Evolutionary conservation across 2,888 invertebrate genomes (phyloP), one percentile per base, ranked within the genome.

Genomic region (Geotrupes spiniger): DNA sequence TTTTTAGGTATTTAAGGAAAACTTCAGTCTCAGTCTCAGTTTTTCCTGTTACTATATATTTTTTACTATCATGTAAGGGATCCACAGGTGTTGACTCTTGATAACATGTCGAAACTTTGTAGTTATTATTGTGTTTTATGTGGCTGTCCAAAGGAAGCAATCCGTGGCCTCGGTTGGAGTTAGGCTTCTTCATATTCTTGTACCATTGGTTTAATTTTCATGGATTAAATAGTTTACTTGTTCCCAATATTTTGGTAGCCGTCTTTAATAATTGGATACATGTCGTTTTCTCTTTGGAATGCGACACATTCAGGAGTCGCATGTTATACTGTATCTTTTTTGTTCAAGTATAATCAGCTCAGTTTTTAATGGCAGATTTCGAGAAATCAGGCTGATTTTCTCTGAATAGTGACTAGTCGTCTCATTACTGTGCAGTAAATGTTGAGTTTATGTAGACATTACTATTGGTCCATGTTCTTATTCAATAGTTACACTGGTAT

Each of bases 401-500:
- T 39, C 25, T 39, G 25, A 39, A 39, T 17, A 25, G 4, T 25
- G 9, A 17, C 25, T 26, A 39, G 26, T 39, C 39, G 39, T 39
- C 25, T 5, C 25, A 39, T 39, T 39, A 11, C 25, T 39, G 25
- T 39, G 39, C 39, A 39, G 36, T 40, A 26, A 25, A 43, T 33
- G 2, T n/a, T n/a, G n/a, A n/a, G n/a, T n/a, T n/a, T n/a, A n/a
- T n/a, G 33, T 41, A 14, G 46, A 46, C 11, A 21, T 21, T 21
- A 36, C 33, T 46, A 40, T 46, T 40, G 46, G 28, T 33, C 46
- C 36, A 40, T 25, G 33, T 9, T 40, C 40, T 17, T 33, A 40
- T 46, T 46, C 40, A 41, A 46, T 39, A 38, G 27, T 25, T 26
- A 38, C 38, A 16, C 38, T 38, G 38, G 45, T 45, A 25, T 26